phyloP scores from a whole-genome alignment of 2,888 invertebrate genomes.

The Xiphydria camelus region DNA sequence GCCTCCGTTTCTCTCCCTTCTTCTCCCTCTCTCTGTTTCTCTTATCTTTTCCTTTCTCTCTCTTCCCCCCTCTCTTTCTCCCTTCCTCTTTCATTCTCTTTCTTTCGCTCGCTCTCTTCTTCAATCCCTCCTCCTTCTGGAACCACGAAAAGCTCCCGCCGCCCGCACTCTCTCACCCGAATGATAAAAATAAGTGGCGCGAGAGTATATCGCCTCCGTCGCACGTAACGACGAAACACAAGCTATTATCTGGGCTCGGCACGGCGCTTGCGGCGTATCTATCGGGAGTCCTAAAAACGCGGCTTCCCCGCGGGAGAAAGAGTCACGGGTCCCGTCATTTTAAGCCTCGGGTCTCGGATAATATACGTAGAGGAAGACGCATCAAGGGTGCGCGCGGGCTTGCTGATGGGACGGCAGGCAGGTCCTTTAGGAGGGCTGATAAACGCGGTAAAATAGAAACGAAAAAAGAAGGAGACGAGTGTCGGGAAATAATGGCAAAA shows the following conservation, averaged over 20 bases:
- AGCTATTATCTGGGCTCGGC: not conserved
- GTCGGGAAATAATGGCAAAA: not conserved
- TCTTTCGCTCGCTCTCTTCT: no score
- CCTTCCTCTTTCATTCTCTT: no score
- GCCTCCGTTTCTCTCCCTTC: conserved; percentile 2
- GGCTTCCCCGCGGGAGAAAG: not conserved
- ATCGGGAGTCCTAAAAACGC: not conserved
- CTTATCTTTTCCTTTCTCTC: no score
- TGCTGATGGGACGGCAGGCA: not conserved
- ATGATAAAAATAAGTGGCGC: not conserved
- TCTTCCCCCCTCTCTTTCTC: no score
- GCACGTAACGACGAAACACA: not conserved
- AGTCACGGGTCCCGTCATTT: not conserved
- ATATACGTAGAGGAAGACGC: not conserved
- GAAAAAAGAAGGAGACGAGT: not conserved
- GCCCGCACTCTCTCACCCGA: no score
- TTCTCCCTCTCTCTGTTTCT: no score
- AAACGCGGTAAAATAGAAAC: not conserved
- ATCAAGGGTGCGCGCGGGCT: not conserved
- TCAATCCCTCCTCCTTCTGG: no score
- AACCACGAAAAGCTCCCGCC: no score
- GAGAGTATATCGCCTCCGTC: not conserved
- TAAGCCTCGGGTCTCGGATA: not conserved
- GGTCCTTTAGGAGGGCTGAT: not conserved
- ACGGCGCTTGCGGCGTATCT: not conserved